Evolutionary conservation across 2,888 invertebrate species (phyloP).

Genomic region (Cyaniris semiargus): DNA sequence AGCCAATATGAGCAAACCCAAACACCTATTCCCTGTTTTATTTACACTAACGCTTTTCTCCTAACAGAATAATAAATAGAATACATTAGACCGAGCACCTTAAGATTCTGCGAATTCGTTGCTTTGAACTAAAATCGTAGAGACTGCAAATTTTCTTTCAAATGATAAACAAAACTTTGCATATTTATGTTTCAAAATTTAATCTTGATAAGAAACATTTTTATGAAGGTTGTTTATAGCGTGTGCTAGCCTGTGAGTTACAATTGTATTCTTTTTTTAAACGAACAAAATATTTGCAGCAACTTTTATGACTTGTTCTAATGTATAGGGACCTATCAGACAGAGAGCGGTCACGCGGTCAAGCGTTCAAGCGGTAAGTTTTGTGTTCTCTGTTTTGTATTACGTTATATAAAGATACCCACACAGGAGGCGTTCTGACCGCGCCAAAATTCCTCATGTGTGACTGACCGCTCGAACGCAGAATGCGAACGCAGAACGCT

Average conservation of each 20-base stretch:
- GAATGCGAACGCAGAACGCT: too few species aligned
- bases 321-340: too few species aligned
- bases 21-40: conserved; percentile 49
- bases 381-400: too few species aligned
- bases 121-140: background rate
- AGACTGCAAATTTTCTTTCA: background rate
- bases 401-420: too few species aligned
- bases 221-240: background rate
- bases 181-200: background rate
- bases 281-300: too few species aligned
- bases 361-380: too few species aligned
- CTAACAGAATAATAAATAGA: conserved; percentile 31
- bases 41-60: conserved; percentile 50
- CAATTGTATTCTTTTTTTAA: background rate
- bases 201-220: background rate
- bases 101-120: conserved; percentile 1
- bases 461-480: too few species aligned
- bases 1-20: conserved; percentile 44
- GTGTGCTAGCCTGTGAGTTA: background rate
- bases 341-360: too few species aligned
- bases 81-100: background rate
- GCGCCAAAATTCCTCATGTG: too few species aligned
- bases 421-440: too few species aligned
- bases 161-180: background rate
- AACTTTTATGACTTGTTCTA: too few species aligned